Evolutionary conservation across 2,113 vertebrate species (phyloP), one percentile per base, ranked within the genome.

Genomic region (Mobula birostris): DNA sequence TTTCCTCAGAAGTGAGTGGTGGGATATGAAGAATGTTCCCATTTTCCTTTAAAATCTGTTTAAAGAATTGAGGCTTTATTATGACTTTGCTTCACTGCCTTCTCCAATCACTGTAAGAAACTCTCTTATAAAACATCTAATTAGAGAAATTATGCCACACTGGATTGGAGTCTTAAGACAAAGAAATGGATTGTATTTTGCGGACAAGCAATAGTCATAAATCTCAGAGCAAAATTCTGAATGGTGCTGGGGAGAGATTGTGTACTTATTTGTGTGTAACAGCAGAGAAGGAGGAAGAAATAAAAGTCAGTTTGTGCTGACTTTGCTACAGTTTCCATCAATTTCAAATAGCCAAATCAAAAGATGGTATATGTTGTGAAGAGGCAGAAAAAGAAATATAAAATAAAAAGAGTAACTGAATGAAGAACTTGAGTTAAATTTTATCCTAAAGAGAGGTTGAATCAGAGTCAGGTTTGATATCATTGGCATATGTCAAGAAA

Each of bases 1-100:
- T 96, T 91, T 97, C 96, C 4, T 76, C 87, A 58, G 27, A 82
- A 80, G 94, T 96, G 63, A 97, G 95, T 3, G 96, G 95, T 78
- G 96, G 95, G 36, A 97, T 94, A 94, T 95, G 93, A 92, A 97
- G 78, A 93, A 96, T 82, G 6, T 94, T 95, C 63, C 95, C 94
- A 58, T 95, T 87, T 12, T 94, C 76, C 0, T 95, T 95, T 63
- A 90, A 95, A 94, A 95, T 95, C 70, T 93, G 68, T 74, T 74
- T 27, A 93, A 93, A 93, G 70, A 93, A 5, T 29, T 24, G 19
- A 72, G 19, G 74, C 17, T 93, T 92, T 74, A 93, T 48, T 48
- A 74, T 24, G 56, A 74, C 74, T 21, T 21, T 74, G 70, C 36
- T 15, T 48, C 32, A 74, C 8, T 48, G 21, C 9, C 68, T 93